A percentile compares a stretch with the other conserved stretches of the same genome.
Evolutionary conservation across 2,888 invertebrate genomes (phyloP).

Genomic region (Epistrophe grossulariae): DNA sequence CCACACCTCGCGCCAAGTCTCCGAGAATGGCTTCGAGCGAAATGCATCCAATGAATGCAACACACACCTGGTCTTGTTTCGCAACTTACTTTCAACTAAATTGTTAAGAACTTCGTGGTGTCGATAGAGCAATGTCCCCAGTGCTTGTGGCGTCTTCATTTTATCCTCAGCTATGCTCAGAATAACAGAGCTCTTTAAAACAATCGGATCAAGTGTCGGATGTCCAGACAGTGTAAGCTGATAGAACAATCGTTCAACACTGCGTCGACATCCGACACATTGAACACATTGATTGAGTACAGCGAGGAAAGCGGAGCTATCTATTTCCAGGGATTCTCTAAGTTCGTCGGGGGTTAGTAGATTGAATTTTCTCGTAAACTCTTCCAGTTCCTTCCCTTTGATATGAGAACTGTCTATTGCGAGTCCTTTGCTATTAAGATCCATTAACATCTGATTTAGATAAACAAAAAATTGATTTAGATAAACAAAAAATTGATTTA

Average conservation of each 20-base stretch:
- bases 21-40: conserved; percentile 88
- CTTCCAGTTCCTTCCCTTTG: conserved; percentile 92
- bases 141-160: conserved; percentile 90
- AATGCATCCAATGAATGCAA: conserved; percentile 96
- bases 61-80: conserved; percentile 94
- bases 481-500: conserved; percentile 9
- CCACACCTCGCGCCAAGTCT: conserved; percentile 93
- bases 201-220: conserved; percentile 94
- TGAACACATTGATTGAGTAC: conserved; percentile 96
- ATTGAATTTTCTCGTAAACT: conserved; percentile 92
- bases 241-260: conserved; percentile 94
- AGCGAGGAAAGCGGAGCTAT: conserved; percentile 91
- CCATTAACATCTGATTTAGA: conserved; percentile 93
- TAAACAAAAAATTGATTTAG: conserved; percentile 8
- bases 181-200: conserved; percentile 90
- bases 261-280: conserved; percentile 96
- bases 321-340: conserved; percentile 92
- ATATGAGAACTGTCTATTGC: conserved; percentile 92
- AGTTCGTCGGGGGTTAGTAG: conserved; percentile 91
- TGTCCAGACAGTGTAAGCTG: conserved; percentile 93
- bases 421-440: conserved; percentile 93
- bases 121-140: conserved; percentile 93
- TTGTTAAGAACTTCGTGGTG: conserved; percentile 92
- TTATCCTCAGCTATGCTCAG: conserved; percentile 92
- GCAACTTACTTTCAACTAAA: conserved; percentile 91